Evolutionary conservation across 1,140 invertebrate species (phyloP).

Genomic region (Dermatophagoides farinae): DNA sequence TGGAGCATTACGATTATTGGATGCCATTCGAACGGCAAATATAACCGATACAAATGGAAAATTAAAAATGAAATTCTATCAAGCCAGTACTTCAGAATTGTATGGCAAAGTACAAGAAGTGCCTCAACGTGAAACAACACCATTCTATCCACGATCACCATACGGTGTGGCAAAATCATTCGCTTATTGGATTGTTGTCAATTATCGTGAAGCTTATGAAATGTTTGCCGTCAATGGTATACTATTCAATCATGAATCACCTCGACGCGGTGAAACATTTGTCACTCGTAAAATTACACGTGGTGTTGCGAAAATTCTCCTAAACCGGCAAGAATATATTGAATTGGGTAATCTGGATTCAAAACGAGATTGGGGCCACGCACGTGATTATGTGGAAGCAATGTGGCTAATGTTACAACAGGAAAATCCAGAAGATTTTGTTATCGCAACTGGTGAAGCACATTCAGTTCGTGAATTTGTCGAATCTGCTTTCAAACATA

Average conservation of each 20-base stretch:
- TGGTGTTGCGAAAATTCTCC: constrained; percentile 81
- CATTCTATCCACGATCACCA: constrained; percentile 96
- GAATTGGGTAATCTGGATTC: constrained; percentile 91
- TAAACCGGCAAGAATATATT: constrained; percentile 63
- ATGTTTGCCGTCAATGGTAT: constrained; percentile 98
- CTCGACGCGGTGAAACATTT: constrained; percentile 86
- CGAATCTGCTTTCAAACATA: constrained; percentile 61
- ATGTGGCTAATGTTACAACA: constrained; percentile 99
- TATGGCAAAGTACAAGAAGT: constrained; percentile 93
- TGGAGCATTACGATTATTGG: constrained; percentile 80
- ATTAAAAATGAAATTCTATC: constrained; percentile 74
- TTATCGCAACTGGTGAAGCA: constrained; percentile 83
- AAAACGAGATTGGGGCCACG: constrained; percentile 96
- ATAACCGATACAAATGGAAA: constrained; percentile 32
- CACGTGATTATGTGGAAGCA: constrained; percentile 93
- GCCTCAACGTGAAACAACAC: constrained; percentile 91
- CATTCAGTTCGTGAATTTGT: constrained; percentile 95
- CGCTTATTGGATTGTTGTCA: constrained; percentile 94
- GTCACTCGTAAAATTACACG: constrained; percentile 96
- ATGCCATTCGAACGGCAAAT: constrained; percentile 81
- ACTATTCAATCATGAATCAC: constrained; percentile 97
- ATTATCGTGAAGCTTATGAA: constrained; percentile 86
- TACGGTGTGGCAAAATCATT: constrained; percentile 98
- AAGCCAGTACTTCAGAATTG: constrained; percentile 93
- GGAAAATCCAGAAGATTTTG: constrained; percentile 76